These are phyloP conservation scores for Champsocephalus gunnari DNA, from an alignment of 2,797 vertebrate species.

Conservation along the genomic window DNA sequence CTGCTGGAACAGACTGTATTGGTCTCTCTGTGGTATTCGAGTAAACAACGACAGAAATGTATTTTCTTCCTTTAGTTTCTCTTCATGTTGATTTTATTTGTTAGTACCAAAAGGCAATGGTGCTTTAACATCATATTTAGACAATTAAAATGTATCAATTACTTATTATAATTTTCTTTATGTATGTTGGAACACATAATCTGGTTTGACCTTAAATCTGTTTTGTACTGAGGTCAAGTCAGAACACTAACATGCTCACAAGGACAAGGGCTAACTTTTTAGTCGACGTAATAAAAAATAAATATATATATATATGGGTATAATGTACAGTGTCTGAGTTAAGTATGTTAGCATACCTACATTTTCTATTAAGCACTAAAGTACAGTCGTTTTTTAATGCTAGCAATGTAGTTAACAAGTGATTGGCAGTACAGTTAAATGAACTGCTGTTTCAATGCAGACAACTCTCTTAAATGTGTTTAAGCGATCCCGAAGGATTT, in stretches of 20 bases:
- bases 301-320: background rate
- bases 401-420: background rate
- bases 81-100: background rate
- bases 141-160: background rate
- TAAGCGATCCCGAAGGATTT: too few species aligned
- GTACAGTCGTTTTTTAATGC: background rate
- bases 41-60: background rate
- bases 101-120: too few species aligned
- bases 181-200: background rate
- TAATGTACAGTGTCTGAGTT: background rate
- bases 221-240: background rate
- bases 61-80: background rate
- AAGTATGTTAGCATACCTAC: background rate
- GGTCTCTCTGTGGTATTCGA: background rate
- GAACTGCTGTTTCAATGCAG: too few species aligned
- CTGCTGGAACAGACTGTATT: background rate
- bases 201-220: background rate
- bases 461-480: too few species aligned
- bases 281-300: too few species aligned
- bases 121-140: too few species aligned
- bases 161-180: background rate
- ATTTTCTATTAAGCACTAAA: background rate
- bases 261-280: background rate
- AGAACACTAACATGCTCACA: background rate
- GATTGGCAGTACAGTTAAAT: background rate